Evolutionary conservation across 2,888 invertebrate species (phyloP).

Genomic region (Augochlorella aurata): DNA sequence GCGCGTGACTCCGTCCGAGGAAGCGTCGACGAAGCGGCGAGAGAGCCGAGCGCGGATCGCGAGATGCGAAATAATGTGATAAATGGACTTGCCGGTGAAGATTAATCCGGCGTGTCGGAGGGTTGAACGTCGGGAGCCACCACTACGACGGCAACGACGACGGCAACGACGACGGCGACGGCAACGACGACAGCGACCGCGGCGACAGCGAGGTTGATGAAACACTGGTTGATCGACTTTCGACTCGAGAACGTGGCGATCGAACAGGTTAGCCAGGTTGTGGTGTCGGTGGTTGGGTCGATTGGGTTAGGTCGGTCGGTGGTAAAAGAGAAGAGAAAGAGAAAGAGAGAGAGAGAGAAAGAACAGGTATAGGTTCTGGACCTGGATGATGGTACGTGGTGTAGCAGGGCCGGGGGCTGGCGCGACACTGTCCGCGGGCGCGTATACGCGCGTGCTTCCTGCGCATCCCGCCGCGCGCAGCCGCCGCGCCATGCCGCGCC

Average conservation of each 20-base stretch:
- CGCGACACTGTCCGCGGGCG: constrained; percentile 80
- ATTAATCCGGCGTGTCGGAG: constrained; percentile 58
- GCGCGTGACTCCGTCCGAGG: not conserved
- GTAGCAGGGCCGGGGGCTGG: constrained; percentile 81
- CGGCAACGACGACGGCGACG: constrained; percentile 37
- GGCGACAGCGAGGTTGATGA: constrained; percentile 39
- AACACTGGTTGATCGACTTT: constrained; percentile 67
- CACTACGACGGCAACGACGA: constrained; percentile 44
- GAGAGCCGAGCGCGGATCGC: not conserved
- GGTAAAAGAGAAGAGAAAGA: constrained; percentile 61
- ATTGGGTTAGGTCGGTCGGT: constrained; percentile 68
- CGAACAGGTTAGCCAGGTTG: constrained; percentile 58
- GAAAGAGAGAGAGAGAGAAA: constrained; percentile 66
- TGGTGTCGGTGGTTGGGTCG: constrained; percentile 64
- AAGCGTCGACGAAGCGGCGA: not conserved
- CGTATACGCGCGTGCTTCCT: constrained; percentile 75
- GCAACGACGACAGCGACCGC: constrained; percentile 37
- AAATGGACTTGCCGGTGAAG: constrained; percentile 67
- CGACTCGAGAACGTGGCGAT: constrained; percentile 65
- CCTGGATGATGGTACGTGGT: constrained; percentile 79
- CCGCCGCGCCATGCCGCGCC: constrained; percentile 54
- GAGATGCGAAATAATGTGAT: not conserved
- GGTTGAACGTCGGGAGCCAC: constrained; percentile 42
- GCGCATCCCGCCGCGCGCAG: constrained; percentile 74
- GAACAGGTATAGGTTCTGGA: constrained; percentile 77